Conservation (phyloP, 2,113 vertebrate species). For the Mus spicilegus region DNA sequence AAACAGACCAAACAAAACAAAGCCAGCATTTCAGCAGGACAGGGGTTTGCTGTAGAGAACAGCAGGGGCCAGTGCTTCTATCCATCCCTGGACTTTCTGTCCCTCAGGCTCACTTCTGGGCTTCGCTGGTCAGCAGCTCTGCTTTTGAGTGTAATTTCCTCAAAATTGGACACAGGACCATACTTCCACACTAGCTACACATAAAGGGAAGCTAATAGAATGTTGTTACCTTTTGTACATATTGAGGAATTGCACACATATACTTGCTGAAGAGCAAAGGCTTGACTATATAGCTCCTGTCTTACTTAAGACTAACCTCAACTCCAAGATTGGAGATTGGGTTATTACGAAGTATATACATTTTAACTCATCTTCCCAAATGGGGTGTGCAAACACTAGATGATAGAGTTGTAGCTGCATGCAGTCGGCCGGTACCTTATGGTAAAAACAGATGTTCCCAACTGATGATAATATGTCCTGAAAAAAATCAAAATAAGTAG, state of each 20-base stretch:
- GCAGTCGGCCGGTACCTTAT: not conserved
- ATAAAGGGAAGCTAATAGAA: not conserved
- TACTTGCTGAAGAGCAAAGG: conserved; percentile 13
- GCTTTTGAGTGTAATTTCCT: not conserved
- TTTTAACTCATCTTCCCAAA: conserved; percentile 29
- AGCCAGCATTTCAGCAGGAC: conserved; percentile 46
- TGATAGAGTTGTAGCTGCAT: not conserved
- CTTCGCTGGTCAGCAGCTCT: not conserved
- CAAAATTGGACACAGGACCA: not conserved
- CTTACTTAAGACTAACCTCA: not conserved
- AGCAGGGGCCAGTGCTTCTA: not conserved
- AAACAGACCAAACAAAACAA: conserved; percentile 59
- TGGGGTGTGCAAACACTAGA: not conserved
- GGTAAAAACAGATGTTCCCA: not conserved
- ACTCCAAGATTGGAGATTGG: not conserved
- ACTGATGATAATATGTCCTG: not conserved
- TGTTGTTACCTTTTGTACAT: not conserved
- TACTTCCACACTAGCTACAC: not conserved
- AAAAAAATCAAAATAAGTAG: not conserved
- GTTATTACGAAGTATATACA: not conserved
- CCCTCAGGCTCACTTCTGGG: not conserved
- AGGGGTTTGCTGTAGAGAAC: not conserved
- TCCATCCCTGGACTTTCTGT: conserved; percentile 4
- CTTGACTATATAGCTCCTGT: not conserved
- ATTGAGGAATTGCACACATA: not conserved